phyloP scores from a whole-genome alignment of 64 coral and sea anemone genomes.

The Cladopsammia gracilis region DNA sequence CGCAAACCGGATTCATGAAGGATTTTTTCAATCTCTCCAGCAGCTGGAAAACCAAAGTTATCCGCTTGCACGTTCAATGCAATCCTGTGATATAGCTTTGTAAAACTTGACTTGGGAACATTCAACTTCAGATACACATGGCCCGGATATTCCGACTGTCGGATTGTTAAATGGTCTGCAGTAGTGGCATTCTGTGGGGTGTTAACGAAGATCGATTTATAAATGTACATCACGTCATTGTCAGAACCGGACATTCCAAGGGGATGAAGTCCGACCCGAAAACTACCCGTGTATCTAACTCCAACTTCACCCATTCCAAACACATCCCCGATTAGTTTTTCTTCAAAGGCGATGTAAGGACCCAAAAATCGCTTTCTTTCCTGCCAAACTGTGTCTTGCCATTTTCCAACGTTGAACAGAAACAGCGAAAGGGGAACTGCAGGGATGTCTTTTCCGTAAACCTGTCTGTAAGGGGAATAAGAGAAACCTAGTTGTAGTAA shows the following conservation, averaged over 20 bases:
- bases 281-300: conserved; percentile 14
- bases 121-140: conserved; percentile 12
- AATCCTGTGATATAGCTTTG: not conserved
- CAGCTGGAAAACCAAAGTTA: conserved; percentile 12
- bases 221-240: conserved; percentile 32
- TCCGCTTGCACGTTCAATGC: conserved; percentile 4
- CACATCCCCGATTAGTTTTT: not conserved
- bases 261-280: conserved; percentile 4
- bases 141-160: not conserved
- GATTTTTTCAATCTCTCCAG: not conserved
- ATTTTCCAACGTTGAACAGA: conserved; percentile 19
- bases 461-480: not conserved
- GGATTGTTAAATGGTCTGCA: not conserved
- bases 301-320: conserved; percentile 19
- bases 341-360: conserved; percentile 17
- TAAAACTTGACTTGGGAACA: conserved; percentile 14
- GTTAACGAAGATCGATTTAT: not conserved
- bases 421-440: not conserved
- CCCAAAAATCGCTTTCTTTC: conserved; percentile 8
- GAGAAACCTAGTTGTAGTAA: not conserved
- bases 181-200: not conserved
- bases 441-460: not conserved
- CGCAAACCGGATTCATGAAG: conserved; percentile 5
- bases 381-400: conserved; percentile 15
- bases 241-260: conserved; percentile 9